Percentiles rank a stretch among this genome's conserved stretches.
These are phyloP conservation scores for Oxytorus armatus DNA, from an alignment of 2,888 invertebrate genomes.

Conservation along the genomic window DNA sequence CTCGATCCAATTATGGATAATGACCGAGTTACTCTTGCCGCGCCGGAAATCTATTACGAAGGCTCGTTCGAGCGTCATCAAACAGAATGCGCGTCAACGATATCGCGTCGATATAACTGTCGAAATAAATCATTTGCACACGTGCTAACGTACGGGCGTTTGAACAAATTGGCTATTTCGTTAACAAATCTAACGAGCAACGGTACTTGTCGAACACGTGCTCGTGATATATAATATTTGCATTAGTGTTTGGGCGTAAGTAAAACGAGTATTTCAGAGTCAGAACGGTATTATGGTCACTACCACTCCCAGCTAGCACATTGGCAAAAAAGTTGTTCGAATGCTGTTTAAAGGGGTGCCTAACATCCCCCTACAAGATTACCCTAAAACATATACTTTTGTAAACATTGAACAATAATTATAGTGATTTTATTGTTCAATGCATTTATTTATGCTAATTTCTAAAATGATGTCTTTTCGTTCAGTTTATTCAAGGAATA, in stretches of 20 bases:
- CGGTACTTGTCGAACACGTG: not conserved
- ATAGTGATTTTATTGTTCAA: too few relatives aligned
- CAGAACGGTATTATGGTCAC: too few relatives aligned
- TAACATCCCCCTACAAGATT: too few relatives aligned
- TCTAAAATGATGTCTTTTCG: too few relatives aligned
- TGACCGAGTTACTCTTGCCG: conserved; percentile 41
- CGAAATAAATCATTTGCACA: conserved; percentile 12
- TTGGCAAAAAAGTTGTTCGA: too few relatives aligned
- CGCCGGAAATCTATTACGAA: conserved; percentile 61
- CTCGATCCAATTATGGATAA: conserved; percentile 64
- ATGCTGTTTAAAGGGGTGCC: too few relatives aligned
- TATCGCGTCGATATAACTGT: conserved; percentile 4
- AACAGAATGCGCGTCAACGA: conserved; percentile 45
- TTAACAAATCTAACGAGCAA: conserved; percentile 11
- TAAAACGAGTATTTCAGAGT: not conserved
- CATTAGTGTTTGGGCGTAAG: not conserved
- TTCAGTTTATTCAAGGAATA: too few relatives aligned
- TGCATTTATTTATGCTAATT: too few relatives aligned
- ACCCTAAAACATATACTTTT: too few relatives aligned
- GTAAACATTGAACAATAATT: too few relatives aligned
- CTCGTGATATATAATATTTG: not conserved
- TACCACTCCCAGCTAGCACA: too few relatives aligned
- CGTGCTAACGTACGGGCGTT: not conserved
- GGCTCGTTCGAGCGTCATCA: conserved; percentile 61
- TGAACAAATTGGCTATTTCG: conserved; percentile 26